Conservation (phyloP, 35 echinoderm and acorn worm species). For the Apostichopus californicus region DNA sequence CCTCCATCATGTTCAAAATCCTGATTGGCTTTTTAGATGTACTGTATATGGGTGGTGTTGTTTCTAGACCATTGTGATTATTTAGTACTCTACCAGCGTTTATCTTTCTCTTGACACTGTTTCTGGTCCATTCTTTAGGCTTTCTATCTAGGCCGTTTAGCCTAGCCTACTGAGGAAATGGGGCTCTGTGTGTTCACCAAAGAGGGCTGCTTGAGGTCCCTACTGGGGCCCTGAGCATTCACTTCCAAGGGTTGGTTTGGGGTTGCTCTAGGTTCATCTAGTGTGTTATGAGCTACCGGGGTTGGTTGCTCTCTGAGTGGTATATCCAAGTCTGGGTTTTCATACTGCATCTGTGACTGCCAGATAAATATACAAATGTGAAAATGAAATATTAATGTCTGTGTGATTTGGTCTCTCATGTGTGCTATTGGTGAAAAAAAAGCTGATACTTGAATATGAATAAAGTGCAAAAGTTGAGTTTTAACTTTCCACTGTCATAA, state of each 20-base stretch:
- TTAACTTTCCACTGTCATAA: no score
- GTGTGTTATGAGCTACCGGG: constrained; percentile 2
- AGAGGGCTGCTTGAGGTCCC: not conserved
- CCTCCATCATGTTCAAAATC: no score
- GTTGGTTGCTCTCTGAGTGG: constrained; percentile 15
- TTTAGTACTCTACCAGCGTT: constrained; percentile 31
- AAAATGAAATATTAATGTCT: no score
- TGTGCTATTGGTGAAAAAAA: no score
- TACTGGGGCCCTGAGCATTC: no score
- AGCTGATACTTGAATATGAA: no score
- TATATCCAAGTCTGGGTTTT: not conserved
- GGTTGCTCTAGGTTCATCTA: not conserved
- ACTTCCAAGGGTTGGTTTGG: not conserved
- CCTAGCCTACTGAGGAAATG: constrained; percentile 1
- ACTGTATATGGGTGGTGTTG: constrained; percentile 28
- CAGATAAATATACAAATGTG: no score
- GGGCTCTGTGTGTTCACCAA: not conserved
- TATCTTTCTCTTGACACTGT: constrained; percentile 30
- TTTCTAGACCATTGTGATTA: constrained; percentile 23
- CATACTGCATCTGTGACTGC: not conserved
- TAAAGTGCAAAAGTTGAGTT: no score
- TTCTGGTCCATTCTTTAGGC: constrained; percentile 1
- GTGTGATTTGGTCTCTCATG: no score
- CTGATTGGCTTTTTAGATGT: not conserved
- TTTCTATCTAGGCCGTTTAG: constrained; percentile 11